A percentile compares a stretch with the other conserved stretches of the same genome.
Evolutionary conservation across 2,113 vertebrate genomes (phyloP).

Genomic region (Alectura lathami): DNA sequence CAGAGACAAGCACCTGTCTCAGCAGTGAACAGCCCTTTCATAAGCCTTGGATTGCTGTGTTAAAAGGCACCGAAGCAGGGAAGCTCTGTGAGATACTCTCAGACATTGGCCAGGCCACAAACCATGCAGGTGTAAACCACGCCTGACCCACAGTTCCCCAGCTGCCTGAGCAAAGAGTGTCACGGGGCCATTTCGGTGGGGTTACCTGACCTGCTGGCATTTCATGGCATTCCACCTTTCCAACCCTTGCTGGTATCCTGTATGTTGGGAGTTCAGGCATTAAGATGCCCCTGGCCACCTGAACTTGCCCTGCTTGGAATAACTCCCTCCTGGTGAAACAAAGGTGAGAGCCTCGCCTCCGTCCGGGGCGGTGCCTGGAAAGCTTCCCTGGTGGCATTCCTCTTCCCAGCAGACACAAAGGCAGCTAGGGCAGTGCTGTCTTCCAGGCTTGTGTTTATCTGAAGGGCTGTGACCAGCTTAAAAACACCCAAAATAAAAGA

Average conservation of each 20-base stretch:
- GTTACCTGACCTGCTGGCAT: background rate
- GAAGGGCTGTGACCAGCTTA: background rate
- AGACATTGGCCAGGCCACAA: background rate
- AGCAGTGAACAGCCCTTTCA: background rate
- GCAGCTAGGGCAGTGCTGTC: background rate
- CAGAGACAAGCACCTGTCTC: background rate
- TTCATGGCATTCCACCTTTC: background rate
- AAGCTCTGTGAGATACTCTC: background rate
- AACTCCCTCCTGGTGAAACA: background rate
- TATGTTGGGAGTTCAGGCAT: background rate
- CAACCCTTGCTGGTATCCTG: background rate
- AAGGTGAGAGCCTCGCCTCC: background rate
- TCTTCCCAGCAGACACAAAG: background rate
- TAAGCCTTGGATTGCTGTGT: background rate
- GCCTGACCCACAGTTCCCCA: background rate
- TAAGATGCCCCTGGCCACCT: background rate
- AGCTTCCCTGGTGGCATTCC: constrained; percentile 19
- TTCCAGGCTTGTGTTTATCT: constrained; percentile 5
- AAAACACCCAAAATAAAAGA: background rate
- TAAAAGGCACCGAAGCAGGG: background rate
- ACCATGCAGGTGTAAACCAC: background rate
- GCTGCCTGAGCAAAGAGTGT: background rate
- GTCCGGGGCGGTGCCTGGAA: background rate
- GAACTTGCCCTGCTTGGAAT: background rate
- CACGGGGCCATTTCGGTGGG: background rate